Evolutionary conservation across 2,888 invertebrate genomes (phyloP), one percentile per base, ranked within the genome.

Genomic region (Lobophora halterata): DNA sequence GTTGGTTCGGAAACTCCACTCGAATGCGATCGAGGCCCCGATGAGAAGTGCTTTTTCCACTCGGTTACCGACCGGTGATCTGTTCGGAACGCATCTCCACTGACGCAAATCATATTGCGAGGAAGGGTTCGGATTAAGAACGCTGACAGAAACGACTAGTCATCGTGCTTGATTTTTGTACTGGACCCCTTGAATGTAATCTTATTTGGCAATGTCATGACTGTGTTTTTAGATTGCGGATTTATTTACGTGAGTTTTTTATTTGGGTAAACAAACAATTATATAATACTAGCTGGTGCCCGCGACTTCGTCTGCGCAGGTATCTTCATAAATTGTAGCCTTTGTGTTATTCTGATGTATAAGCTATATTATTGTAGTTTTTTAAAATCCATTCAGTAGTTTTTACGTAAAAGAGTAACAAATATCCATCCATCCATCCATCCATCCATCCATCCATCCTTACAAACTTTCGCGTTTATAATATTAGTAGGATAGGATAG

Each of bases 41-140:
- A 87, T 87, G 87, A 87, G 79, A 80, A 74, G 85, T 79, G 77
- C 62, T 87, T 87, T 87, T 87, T 87, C 87, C 87, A 80, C 67
- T 87, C 87, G 78, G 87, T 87, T 87, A 85, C 82, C 85, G 73
- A 63, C 71, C 74, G 79, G 78, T 83, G 86, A 86, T 86, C 85
- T 85, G 80, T 78, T 78, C 78, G 57, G 71, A 79, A 79, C 80
- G 82, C 82, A 82, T 82, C 82, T 72, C 71, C 83, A 81, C 77
- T 81, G 85, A 85, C 86, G 87, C 87, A 86, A 86, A 86, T 87
- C 86, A 87, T 85, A 86, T 86, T 83, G 83, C 79, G 74, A 72
- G 72, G 79, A 86, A 86, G 85, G 86, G 85, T 85, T 83, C 71
- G 72, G 68, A 75, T 78, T 75, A 71, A 65, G 68, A 73, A 73